Evolutionary conservation across 2,888 invertebrate genomes (phyloP), one percentile per base, ranked within the genome.

Genomic region (Metallyticus violacea): DNA sequence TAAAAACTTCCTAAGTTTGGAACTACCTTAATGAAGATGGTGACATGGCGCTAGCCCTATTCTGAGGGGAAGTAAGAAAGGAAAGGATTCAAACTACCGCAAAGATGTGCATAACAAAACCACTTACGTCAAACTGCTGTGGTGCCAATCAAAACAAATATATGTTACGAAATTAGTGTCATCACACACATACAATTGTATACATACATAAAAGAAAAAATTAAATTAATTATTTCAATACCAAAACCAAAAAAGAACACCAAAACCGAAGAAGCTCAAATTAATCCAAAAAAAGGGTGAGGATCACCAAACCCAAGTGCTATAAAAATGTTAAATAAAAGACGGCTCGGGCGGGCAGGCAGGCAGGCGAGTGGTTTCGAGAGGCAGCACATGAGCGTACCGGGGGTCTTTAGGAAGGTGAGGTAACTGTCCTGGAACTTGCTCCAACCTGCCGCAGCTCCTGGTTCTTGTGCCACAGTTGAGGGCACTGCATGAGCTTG

Each of bases 371-470:
- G 40, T 82, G 87, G 77, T 79, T 86, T 89, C 90, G 40, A 90
- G 91, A 0, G 90, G 85, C 85, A 79, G 83, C 83, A 83, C n/a
- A 77, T 83, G 83, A 89, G 89, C 90, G 89, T 90, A 90, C 90
- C 90, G 88, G 90, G 90, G 89, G 90, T 89, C 88, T 89, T 90
- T 88, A 90, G 91, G 90, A 91, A 91, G 90, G 91, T 91, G 91
- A 93, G 92, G 92, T 93, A 93, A 92, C 91, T 93, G 92, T 93
- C 93, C 92, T 93, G 93, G 92, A 92, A 93, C 91, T 92, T 91
- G 92, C 92, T 92, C 92, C 92, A 92, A 92, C 93, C 93, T 92
- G 93, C 92, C 91, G 92, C 83, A 88, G 88, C 81, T 88, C 87
- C 87, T 91, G 92, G 79, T 88, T 88, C 86, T 89, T 29, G n/a